Percentiles rank a stretch among this genome's conserved stretches.
phyloP scores from a whole-genome alignment of 2,113 vertebrate genomes.

The Corydoras sp. region DNA sequence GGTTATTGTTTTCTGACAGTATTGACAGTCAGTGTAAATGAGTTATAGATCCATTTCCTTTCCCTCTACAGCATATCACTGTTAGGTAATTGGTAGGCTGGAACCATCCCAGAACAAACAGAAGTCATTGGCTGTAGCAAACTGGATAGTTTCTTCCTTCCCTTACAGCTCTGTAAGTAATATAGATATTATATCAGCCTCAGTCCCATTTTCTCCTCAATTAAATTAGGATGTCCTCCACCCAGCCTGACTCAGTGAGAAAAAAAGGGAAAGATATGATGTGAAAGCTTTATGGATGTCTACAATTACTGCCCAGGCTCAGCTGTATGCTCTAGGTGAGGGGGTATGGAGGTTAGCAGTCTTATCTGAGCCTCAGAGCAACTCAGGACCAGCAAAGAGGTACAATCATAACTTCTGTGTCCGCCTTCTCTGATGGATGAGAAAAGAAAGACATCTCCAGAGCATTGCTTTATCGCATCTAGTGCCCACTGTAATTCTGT shows the following conservation, averaged over 20 bases:
- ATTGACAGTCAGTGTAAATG: conserved; percentile 62
- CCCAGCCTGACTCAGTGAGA: conserved; percentile 48
- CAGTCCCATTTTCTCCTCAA: conserved; percentile 65
- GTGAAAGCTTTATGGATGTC: conserved; percentile 74
- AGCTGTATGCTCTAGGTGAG: conserved; percentile 54
- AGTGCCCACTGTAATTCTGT: conserved; percentile 5
- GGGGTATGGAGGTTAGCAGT: conserved; percentile 49
- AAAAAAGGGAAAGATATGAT: conserved; percentile 48
- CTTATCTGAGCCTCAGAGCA: conserved; percentile 54
- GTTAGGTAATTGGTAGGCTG: conserved; percentile 52
- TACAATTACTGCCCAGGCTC: conserved; percentile 61
- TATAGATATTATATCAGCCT: conserved; percentile 69
- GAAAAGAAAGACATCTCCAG: conserved; percentile 57
- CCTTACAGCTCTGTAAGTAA: conserved; percentile 60
- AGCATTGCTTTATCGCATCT: not conserved
- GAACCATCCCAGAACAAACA: conserved; percentile 39
- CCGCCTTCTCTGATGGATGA: conserved; percentile 67
- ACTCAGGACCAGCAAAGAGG: conserved; percentile 52
- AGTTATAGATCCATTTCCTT: conserved; percentile 67
- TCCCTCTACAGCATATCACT: conserved; percentile 63
- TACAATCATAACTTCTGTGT: conserved; percentile 64
- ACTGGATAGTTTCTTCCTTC: conserved; percentile 43
- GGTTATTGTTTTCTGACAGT: conserved; percentile 48
- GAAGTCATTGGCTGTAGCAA: conserved; percentile 54
- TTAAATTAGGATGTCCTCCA: conserved; percentile 71